These are phyloP conservation scores for Erynnis tages DNA, from an alignment of 2,888 invertebrate species.

Conservation along the genomic window DNA sequence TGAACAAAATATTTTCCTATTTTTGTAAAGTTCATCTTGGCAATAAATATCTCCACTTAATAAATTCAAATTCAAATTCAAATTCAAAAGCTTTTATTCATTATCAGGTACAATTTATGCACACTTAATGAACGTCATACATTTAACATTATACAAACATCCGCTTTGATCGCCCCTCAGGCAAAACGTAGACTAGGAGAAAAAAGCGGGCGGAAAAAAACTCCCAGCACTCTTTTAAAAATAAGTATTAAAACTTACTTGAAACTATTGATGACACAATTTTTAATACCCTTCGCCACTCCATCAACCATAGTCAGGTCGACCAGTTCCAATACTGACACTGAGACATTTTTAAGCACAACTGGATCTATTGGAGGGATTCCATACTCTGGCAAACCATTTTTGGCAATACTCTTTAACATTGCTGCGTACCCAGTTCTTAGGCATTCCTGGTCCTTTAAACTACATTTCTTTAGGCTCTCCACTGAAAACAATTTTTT, in stretches of 20 bases:
- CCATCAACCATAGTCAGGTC: slow-evolving; percentile 46
- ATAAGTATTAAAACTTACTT: slow-evolving; percentile 36
- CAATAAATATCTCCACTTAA: no score
- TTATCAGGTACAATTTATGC: no score
- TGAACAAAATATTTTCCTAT: no score
- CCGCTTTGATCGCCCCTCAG: no score
- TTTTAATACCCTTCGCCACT: slow-evolving; percentile 44
- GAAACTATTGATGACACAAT: slow-evolving; percentile 44
- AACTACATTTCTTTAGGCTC: slow-evolving; percentile 43
- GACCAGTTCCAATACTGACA: slow-evolving; percentile 38
- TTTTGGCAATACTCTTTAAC: slow-evolving; percentile 37
- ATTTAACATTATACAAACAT: no score
- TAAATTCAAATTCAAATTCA: no score
- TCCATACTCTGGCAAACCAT: slow-evolving; percentile 42
- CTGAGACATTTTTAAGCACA: slow-evolving; percentile 37
- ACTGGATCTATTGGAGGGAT: slow-evolving; percentile 51
- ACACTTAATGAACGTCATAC: no score
- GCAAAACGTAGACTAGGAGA: no score
- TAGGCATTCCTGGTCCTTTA: slow-evolving; percentile 45
- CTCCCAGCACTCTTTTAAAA: no score
- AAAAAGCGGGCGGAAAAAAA: no score
- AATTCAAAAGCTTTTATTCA: no score
- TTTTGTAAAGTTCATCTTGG: no score
- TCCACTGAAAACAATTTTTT: slow-evolving; percentile 54
- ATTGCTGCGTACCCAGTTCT: slow-evolving; percentile 36